These are phyloP conservation scores for Ctenodactylus gundi DNA, from an alignment of 2,113 vertebrate genomes.

Conservation along the genomic window DNA sequence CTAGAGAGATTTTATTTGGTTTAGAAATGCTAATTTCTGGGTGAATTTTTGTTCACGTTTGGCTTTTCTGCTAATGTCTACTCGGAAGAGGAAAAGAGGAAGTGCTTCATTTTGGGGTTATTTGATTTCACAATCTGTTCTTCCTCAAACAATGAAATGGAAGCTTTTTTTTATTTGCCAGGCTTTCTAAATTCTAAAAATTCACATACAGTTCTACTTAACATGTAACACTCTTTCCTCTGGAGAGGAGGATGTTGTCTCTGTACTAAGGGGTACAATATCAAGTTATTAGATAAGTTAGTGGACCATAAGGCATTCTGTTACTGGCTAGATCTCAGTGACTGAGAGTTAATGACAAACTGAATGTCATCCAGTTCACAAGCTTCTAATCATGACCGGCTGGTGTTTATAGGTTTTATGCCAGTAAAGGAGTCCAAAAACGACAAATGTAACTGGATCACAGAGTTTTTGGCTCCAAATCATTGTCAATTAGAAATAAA, in stretches of 20 bases:
- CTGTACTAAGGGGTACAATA: slow-evolving; percentile 49
- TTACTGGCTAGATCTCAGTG: slow-evolving; percentile 64
- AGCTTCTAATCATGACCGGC: slow-evolving; percentile 79
- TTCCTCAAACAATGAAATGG: slow-evolving; percentile 39
- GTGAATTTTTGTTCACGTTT: not conserved
- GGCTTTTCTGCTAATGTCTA: not conserved
- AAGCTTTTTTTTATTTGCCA: not conserved
- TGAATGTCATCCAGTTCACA: slow-evolving; percentile 75
- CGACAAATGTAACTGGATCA: slow-evolving; percentile 79
- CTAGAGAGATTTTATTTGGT: slow-evolving; percentile 29
- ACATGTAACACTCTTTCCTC: not conserved
- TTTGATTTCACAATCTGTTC: slow-evolving; percentile 49
- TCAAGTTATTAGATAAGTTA: slow-evolving; percentile 57
- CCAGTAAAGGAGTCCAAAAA: slow-evolving; percentile 82
- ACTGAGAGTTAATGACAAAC: slow-evolving; percentile 76
- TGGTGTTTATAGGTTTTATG: slow-evolving; percentile 80
- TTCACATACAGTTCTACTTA: not conserved
- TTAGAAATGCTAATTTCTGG: slow-evolving; percentile 37
- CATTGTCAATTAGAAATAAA: slow-evolving; percentile 78
- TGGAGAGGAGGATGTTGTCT: slow-evolving; percentile 33
- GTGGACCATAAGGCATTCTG: slow-evolving; percentile 55
- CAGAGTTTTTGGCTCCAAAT: slow-evolving; percentile 75
- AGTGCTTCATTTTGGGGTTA: not conserved
- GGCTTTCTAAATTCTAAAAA: slow-evolving; percentile 22
- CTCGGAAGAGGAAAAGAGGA: not conserved